These are phyloP conservation scores for Mormyrus hasselquistii DNA, from an alignment of 2,797 vertebrate genomes.

Conservation along the genomic window DNA sequence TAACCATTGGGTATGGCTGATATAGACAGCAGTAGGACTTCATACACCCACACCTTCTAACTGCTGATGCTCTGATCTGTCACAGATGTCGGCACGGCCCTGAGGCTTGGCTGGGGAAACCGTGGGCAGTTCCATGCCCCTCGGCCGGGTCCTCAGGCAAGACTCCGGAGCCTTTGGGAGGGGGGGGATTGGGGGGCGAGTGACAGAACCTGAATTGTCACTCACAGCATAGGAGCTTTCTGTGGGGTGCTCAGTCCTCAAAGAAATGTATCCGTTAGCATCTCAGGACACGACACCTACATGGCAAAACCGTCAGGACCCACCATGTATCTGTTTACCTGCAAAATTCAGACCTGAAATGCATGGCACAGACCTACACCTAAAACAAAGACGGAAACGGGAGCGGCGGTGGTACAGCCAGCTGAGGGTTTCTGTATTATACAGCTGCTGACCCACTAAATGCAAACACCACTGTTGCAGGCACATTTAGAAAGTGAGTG, in stretches of 20 bases:
- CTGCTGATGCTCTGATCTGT: neutral
- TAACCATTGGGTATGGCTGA: neutral
- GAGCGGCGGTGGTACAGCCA: neutral
- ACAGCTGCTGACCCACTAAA: neutral
- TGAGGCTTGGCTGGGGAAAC: neutral
- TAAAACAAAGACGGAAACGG: neutral
- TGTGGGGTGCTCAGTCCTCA: neutral
- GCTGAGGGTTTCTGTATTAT: neutral
- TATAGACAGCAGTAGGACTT: neutral
- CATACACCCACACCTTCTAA: neutral
- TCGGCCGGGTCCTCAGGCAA: neutral
- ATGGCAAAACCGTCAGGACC: neutral
- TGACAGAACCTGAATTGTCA: neutral
- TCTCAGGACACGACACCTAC: neutral
- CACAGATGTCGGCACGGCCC: neutral
- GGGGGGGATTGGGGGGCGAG: neutral
- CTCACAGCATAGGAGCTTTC: neutral
- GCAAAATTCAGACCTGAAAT: neutral
- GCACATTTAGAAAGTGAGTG: constrained; percentile 5
- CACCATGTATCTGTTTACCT: neutral
- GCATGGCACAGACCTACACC: neutral
- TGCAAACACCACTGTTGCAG: neutral
- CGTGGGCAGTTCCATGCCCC: neutral
- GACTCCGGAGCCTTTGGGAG: neutral
- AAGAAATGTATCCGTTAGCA: neutral